Base-by-base conservation (phyloP, 2,888 invertebrate genomes). In the Tenthredo scrophulariae region DNA sequence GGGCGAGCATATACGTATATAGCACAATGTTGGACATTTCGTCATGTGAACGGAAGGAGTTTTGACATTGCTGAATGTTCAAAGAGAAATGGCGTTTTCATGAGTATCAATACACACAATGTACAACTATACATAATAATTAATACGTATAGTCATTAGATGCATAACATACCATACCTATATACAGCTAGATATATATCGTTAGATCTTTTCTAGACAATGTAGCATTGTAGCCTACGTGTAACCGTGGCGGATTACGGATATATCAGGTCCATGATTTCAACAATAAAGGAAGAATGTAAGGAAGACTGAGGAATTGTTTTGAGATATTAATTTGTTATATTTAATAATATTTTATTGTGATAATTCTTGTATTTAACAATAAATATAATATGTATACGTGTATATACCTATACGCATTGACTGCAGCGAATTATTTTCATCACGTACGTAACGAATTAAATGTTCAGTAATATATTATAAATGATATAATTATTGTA, bases 291-390 rank as follows among this genome's bases (percentile, higher is more conserved):
- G 29, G 37, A 54, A 54, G 62, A n/a, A n/a, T 62, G 22, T n/a
- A 62, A 62, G 62, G 62, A 62, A 22, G 46, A 46, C 43, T 75
- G 43, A 75, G 37, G 33, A 79, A 79, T 54, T 43, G 46, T 75
- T 75, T 75, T 46, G 75, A 46, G 46, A 75, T 72, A 33, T 84
- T 75, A 22, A 40, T 85, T 85, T 85, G 80, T 85, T 82, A 82
- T 67, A 79, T 54, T 83, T 65, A 62, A 80, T 84, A 65, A 85
- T 83, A 85, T 82, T 83, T 85, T 83, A 80, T 82, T 85, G 85
- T 85, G 85, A 85, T 85, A 67, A 70, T 75, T 85, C 85, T 80
- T 83, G 67, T 85, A 82, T 26, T 65, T 82, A 82, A 84, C 84
- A 84, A 84, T 84, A 80, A 84, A 84, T 79, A 84, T 84, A 79